Base-by-base conservation (phyloP, 2,113 vertebrate genomes). In the Hippocampus comes region DNA sequence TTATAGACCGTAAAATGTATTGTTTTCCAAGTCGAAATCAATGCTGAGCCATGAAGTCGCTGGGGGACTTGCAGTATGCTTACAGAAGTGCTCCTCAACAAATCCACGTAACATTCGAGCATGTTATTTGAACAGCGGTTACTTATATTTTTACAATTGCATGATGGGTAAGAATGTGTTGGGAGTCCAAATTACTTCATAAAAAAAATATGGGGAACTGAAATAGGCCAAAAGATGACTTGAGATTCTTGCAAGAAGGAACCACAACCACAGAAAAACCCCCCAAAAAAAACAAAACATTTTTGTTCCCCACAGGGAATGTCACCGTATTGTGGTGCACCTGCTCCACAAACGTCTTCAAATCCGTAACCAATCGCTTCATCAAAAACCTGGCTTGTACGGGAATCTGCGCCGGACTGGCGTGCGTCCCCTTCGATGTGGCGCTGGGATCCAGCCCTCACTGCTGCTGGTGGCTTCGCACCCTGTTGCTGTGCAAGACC, bases 361-460 rank as follows among this genome's bases (percentile, higher is more conserved):
- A 97, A 82, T 94, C 97, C 0, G 97, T 96, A 79, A 99, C 97
- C 81, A 96, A 94, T 68, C 91, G 95, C 66, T 97, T 99, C 90
- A 94, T 99, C 85, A 94, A 93, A 92, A 99, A 98, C 89, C 91
- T 99, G 92, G 97, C 96, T 51, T 98, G 94, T 85, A 95, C 97
- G 1, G 95, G 97, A 4, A 95, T 99, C 86, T 97, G 97, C 79
- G 96, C 96, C 74, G 93, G 94, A 79, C 88, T 99, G 51, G 93
- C 94, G 78, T 99, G 98, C 0, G 94, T 99, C 76, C 98, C 98
- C 86, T 99, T 97, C n/a, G 97, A 99, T 85, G 93, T 98, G 74
- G 89, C 94, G 30, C 94, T 98, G 20, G 95, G 95, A 53, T 90
- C 92, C 85, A 97, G 94, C 72, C 96, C 97, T 1, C 94, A 91